Evolutionary conservation across 2,113 vertebrate genomes (phyloP).

Genomic region (Lates calcarifer): DNA sequence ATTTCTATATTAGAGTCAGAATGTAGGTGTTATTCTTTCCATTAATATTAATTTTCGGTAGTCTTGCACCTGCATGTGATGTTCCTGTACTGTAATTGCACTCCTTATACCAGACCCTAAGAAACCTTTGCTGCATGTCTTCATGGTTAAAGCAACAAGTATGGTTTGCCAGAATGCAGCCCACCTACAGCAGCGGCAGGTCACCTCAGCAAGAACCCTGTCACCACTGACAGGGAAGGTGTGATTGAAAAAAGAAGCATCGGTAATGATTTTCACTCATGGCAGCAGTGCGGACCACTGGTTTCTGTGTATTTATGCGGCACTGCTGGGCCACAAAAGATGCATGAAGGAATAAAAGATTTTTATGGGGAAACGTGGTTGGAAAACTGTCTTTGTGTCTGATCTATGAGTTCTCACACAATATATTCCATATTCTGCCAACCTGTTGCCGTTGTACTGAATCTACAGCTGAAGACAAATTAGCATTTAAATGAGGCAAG

Average conservation of each 20-base stretch:
- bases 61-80: background rate
- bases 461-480: slow-evolving; percentile 74
- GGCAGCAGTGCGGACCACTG: slow-evolving; percentile 55
- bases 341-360: slow-evolving; percentile 71
- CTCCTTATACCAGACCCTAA: background rate
- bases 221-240: slow-evolving; percentile 29
- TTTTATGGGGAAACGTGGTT: slow-evolving; percentile 54
- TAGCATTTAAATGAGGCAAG: slow-evolving; percentile 81
- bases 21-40: background rate
- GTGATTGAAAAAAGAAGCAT: slow-evolving; percentile 56
- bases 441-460: slow-evolving; percentile 75
- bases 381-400: slow-evolving; percentile 67
- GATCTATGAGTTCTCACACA: slow-evolving; percentile 60
- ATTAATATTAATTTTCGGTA: background rate
- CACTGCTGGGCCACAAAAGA: slow-evolving; percentile 60
- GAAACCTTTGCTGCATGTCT: background rate
- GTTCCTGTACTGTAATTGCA: background rate
- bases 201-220: slow-evolving; percentile 13
- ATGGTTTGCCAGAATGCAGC: background rate
- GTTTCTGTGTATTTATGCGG: slow-evolving; percentile 69
- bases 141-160: slow-evolving; percentile 4
- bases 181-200: background rate
- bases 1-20: no score
- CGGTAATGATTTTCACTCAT: slow-evolving; percentile 66
- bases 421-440: slow-evolving; percentile 65